Conservation (phyloP, 2,888 invertebrate genomes). For the Andrena chrysosceles region DNA sequence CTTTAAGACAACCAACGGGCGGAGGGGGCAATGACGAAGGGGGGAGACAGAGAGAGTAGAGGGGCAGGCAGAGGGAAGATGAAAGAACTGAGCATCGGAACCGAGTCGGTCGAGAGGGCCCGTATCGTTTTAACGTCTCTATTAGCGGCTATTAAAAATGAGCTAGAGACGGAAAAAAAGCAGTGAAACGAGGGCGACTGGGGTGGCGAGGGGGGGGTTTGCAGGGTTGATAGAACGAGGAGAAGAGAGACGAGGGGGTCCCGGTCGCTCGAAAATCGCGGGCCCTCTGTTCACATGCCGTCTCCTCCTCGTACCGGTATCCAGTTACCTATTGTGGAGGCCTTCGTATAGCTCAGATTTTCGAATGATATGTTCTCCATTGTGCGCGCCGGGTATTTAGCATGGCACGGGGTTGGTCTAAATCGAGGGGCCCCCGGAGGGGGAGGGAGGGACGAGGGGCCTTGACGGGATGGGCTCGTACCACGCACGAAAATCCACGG, state of each 20-base stretch:
- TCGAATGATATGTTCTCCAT: slow-evolving; percentile 80
- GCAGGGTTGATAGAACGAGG: slow-evolving; percentile 10
- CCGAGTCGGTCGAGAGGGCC: slow-evolving; percentile 76
- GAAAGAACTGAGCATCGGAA: slow-evolving; percentile 81
- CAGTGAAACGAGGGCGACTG: slow-evolving; percentile 60
- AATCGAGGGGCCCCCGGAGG: slow-evolving; percentile 39
- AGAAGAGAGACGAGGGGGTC: slow-evolving; percentile 53
- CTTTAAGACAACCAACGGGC: slow-evolving; percentile 29
- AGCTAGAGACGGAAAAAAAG: slow-evolving; percentile 74
- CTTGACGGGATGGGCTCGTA: slow-evolving; percentile 59
- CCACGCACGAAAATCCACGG: slow-evolving; percentile 69
- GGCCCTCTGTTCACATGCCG: slow-evolving; percentile 80
- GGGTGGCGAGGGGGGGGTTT: slow-evolving; percentile 13
- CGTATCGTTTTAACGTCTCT: slow-evolving; percentile 85
- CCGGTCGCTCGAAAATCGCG: slow-evolving; percentile 77
- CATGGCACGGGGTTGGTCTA: slow-evolving; percentile 79
- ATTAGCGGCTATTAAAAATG: slow-evolving; percentile 85
- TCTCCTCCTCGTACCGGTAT: slow-evolving; percentile 79
- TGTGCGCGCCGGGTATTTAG: slow-evolving; percentile 81
- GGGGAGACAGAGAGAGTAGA: not conserved
- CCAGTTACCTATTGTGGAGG: slow-evolving; percentile 84
- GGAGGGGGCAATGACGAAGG: not conserved
- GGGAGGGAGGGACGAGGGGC: slow-evolving; percentile 33
- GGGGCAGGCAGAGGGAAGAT: slow-evolving; percentile 49
- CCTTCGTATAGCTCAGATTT: slow-evolving; percentile 81